phyloP scores from a whole-genome alignment of 2,113 vertebrate species.

The Mionectes macconnelli region DNA sequence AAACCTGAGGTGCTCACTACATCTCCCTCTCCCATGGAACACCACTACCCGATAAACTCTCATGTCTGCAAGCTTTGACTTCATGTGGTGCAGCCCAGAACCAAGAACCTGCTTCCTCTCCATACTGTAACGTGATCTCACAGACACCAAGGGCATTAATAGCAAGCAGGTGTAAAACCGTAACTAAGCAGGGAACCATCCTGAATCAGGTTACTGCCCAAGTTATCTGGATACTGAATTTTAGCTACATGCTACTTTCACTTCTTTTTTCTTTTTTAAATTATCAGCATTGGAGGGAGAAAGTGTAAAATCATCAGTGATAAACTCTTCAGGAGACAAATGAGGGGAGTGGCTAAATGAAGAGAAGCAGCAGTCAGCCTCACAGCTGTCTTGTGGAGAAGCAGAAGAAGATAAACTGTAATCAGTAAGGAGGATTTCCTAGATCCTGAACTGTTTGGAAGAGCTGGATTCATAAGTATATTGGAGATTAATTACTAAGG shows the following conservation, averaged over 20 bases:
- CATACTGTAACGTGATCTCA: accelerated
- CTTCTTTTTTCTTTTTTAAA: background rate
- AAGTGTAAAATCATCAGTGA: background rate
- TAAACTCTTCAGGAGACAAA: background rate
- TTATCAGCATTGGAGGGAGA: background rate
- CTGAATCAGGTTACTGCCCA: background rate
- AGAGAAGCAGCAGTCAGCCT: background rate
- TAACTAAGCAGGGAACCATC: background rate
- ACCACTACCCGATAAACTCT: background rate
- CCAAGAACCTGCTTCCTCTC: background rate
- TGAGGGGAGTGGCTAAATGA: background rate
- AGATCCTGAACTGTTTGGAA: background rate
- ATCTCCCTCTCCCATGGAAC: background rate
- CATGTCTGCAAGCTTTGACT: background rate
- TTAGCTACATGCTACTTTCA: background rate
- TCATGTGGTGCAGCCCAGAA: accelerated
- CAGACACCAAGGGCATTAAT: background rate
- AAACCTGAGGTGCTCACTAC: background rate
- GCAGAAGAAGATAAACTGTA: background rate
- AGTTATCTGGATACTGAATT: background rate
- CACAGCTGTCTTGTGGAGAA: background rate
- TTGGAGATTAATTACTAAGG: background rate
- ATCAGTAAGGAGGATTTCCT: background rate
- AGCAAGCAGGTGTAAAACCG: background rate
- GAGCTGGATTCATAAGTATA: background rate